Evolutionary conservation across 2,797 vertebrate species (phyloP), one percentile per base, ranked within the genome.

Genomic region (Xenentodon cancila): DNA sequence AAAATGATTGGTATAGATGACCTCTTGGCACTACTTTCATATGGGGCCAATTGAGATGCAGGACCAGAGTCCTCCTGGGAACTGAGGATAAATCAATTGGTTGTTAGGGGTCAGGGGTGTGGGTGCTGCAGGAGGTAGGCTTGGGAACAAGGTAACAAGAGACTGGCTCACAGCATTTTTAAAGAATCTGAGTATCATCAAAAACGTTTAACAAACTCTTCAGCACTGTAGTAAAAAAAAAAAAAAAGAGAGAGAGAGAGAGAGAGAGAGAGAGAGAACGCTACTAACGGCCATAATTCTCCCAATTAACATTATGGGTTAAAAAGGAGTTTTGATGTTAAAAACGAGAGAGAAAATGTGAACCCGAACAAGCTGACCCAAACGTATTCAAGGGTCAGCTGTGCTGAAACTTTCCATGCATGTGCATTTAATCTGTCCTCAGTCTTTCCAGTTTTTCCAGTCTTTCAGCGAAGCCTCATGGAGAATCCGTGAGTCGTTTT

Each of bases 1-100:
- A 91, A 92, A 92, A 90, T 89, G 71, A 91, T 86, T 91, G 87
- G 92, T 93, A 89, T 90, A 91, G 89, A 93, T 92, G 92, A 92
- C 88, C 90, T 89, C 85, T 88, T 64, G 69, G 82, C 83, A 74
- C 77, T 59, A 77, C 81, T 80, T 85, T 92, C 86, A 90, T 90
- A 88, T 88, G 89, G 92, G 91, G 84, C 89, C 87, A 90, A 92
- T 92, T 79, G 79, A 87, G 79, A 71, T n/a, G 46, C 85, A 73
- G 85, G 64, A 80, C 71, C 70, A 78, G 77, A 77, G 86, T 87
- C 78, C 75, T 89, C 89, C 82, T 88, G 91, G 92, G 89, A 92
- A 92, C 90, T 81, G 70, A 64, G 79, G 79, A 93, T 93, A 92
- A 93, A 93, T 94, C 92, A 93, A 70, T 88, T 84, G 80, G 79